A percentile compares a stretch with the other conserved stretches of the same genome.
These are phyloP conservation scores for Tiliacea aurago DNA, from an alignment of 2,888 invertebrate genomes.

Conservation along the genomic window DNA sequence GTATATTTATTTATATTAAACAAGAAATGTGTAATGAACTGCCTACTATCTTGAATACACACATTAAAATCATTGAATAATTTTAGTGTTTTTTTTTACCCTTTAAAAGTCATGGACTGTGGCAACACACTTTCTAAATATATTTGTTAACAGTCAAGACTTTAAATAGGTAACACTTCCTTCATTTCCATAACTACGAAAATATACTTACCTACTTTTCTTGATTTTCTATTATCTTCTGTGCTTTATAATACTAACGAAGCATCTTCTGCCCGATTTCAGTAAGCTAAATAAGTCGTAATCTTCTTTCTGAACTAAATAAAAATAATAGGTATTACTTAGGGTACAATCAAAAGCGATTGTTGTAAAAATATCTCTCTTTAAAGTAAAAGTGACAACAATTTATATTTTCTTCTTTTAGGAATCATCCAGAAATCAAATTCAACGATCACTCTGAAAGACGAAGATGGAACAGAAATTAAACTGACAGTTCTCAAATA, in stretches of 20 bases:
- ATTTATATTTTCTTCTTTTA: constrained; percentile 75
- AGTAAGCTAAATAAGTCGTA: background rate
- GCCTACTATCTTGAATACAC: background rate
- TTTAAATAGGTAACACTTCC: too few relatives aligned
- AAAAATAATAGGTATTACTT: background rate
- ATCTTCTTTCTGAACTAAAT: background rate
- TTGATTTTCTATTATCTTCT: background rate
- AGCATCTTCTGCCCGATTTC: background rate
- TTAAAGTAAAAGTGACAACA: constrained; percentile 9
- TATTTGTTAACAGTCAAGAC: background rate
- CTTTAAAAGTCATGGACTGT: background rate
- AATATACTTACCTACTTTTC: background rate
- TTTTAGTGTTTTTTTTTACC: background rate
- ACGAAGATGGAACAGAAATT: constrained; percentile 76
- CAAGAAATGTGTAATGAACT: constrained; percentile 5
- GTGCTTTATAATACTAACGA: background rate
- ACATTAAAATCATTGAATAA: constrained; percentile 15
- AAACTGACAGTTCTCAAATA: constrained; percentile 75
- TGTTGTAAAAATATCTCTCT: background rate
- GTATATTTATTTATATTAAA: background rate
- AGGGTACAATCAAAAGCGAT: background rate
- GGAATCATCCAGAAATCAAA: constrained; percentile 78
- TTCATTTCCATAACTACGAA: background rate
- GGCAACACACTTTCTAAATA: too few relatives aligned
- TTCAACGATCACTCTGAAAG: constrained; percentile 77